These are phyloP conservation scores for Noturus placidus DNA, from an alignment of 2,113 vertebrate species.

Conservation along the genomic window DNA sequence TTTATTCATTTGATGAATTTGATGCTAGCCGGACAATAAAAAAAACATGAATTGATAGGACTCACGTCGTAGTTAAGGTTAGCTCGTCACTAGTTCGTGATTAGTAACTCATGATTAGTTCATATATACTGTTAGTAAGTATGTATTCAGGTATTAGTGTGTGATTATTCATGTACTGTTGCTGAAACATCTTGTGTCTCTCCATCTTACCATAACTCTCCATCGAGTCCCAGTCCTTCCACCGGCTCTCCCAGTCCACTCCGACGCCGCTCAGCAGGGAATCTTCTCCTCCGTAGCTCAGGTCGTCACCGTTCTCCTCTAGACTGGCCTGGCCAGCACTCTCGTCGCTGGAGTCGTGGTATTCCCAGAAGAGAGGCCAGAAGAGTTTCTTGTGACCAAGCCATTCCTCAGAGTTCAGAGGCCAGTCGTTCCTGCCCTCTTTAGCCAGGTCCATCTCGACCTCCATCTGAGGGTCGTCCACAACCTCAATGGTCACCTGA, in stretches of 20 bases:
- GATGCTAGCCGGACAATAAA: too few species aligned
- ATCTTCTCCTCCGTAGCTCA: conserved; percentile 73
- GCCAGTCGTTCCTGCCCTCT: conserved; percentile 77
- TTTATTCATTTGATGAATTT: too few species aligned
- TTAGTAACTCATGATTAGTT: too few species aligned
- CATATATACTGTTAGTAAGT: too few species aligned
- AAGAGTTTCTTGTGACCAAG: conserved; percentile 77
- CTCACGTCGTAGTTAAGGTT: too few species aligned
- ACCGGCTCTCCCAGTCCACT: conserved; percentile 69
- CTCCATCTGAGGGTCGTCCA: conserved; percentile 78
- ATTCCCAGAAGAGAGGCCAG: conserved; percentile 86
- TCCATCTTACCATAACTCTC: conserved; percentile 76
- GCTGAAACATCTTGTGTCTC: too few species aligned
- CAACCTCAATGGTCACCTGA: conserved; percentile 86
- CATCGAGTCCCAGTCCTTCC: conserved; percentile 76
- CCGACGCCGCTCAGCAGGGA: conserved; percentile 73
- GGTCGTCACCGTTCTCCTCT: conserved; percentile 68
- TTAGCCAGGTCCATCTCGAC: conserved; percentile 83
- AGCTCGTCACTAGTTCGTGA: too few species aligned
- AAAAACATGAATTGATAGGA: too few species aligned
- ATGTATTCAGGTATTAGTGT: too few species aligned
- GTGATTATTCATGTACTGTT: too few species aligned
- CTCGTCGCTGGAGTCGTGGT: conserved; percentile 70
- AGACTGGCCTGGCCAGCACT: conserved; percentile 57
- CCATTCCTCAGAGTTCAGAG: conserved; percentile 73